Conservation (phyloP, 2,797 vertebrate genomes). For the Limnodromus scolopaceus region DNA sequence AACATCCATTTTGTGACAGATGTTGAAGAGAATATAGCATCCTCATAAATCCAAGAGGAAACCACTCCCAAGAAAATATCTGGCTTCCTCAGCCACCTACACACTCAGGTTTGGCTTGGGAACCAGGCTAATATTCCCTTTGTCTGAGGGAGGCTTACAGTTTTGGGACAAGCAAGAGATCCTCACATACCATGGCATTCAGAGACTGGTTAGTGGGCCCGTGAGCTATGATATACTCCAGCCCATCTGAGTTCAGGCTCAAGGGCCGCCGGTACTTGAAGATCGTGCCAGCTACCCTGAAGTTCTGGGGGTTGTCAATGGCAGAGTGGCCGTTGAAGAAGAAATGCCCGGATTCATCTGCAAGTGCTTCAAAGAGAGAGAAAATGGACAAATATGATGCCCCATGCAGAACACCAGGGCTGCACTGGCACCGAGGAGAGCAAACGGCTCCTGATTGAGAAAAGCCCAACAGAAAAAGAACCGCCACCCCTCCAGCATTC, state of each 20-base stretch:
- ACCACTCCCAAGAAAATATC: neutral
- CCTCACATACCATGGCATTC: conserved; percentile 87
- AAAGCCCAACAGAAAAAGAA: neutral
- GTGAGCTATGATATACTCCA: conserved; percentile 91
- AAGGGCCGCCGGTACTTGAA: conserved; percentile 90
- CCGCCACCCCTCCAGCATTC: neutral
- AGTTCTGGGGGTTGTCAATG: conserved; percentile 91
- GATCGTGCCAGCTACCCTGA: conserved; percentile 87
- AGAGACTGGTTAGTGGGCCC: conserved; percentile 90
- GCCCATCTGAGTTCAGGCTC: conserved; percentile 84
- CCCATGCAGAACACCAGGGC: neutral
- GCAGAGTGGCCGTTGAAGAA: conserved; percentile 90
- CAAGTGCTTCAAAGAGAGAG: conserved; percentile 79
- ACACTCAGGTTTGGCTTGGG: neutral
- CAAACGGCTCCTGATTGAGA: neutral
- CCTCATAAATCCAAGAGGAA: neutral
- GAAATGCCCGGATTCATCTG: conserved; percentile 88
- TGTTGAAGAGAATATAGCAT: neutral
- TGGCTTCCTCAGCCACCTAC: neutral
- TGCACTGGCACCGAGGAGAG: neutral
- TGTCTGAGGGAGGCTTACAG: neutral
- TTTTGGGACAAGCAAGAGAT: neutral
- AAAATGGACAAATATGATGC: neutral
- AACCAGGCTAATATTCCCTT: neutral
- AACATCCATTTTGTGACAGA: neutral